These are phyloP conservation scores for Pandion haliaetus DNA, from an alignment of 2,113 vertebrate genomes.

Conservation along the genomic window DNA sequence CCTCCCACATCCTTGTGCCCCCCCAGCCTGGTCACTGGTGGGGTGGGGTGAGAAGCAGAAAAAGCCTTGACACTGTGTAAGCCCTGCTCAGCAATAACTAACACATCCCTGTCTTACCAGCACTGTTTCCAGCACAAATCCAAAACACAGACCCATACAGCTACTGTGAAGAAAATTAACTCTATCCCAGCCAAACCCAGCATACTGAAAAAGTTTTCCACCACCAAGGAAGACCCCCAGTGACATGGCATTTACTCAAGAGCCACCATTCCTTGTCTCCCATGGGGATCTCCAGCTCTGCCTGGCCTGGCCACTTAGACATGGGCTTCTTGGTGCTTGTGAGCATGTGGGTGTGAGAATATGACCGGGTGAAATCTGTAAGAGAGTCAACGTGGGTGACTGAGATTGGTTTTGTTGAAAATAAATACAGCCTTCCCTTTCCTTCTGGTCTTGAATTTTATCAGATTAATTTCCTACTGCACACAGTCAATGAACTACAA, in stretches of 20 bases:
- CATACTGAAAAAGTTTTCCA: background rate
- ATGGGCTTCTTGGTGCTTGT: background rate
- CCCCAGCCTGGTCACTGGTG: accelerated
- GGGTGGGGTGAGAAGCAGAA: background rate
- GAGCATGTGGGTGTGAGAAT: background rate
- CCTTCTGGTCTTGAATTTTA: background rate
- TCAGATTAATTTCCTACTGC: background rate
- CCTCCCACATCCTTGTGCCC: background rate
- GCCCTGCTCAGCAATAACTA: background rate
- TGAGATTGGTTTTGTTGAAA: background rate
- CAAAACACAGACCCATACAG: background rate
- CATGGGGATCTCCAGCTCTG: background rate
- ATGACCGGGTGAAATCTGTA: background rate
- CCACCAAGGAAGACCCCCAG: background rate
- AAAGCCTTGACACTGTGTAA: background rate
- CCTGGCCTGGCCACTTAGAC: background rate
- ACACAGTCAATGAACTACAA: background rate
- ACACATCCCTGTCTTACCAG: background rate
- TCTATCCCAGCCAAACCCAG: background rate
- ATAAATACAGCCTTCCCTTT: background rate
- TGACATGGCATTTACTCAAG: background rate
- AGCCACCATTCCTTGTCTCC: background rate
- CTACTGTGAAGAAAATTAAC: background rate
- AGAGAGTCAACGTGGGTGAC: background rate
- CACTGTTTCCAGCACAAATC: background rate